phyloP scores from a whole-genome alignment of 2,888 invertebrate species.

The Pachliopta kotzebuea region DNA sequence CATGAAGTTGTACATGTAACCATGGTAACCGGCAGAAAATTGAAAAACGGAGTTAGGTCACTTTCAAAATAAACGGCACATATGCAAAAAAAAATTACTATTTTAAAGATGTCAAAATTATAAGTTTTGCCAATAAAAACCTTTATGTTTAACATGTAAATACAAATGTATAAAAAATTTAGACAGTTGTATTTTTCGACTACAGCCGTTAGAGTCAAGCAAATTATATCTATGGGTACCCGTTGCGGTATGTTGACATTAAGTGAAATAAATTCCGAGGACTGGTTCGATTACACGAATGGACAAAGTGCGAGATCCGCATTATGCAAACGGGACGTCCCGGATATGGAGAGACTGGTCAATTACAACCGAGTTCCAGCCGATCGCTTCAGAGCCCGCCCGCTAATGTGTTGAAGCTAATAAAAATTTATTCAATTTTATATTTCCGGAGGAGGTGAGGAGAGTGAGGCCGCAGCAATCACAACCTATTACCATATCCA shows the following conservation, averaged over 20 bases:
- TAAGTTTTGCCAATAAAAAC: too few species aligned
- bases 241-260: slow-evolving; percentile 1
- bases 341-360: slow-evolving; percentile 21
- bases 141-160: too few species aligned
- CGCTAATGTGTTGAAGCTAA: slow-evolving; percentile 6
- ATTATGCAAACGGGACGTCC: slow-evolving; percentile 8
- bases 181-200: too few species aligned
- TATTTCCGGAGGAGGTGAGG: background rate
- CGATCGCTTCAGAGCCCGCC: slow-evolving; percentile 3
- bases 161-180: too few species aligned
- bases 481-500: too few species aligned
- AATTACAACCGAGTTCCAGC: slow-evolving; percentile 20
- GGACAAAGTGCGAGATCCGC: slow-evolving; percentile 17
- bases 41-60: too few species aligned
- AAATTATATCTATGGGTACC: background rate
- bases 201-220: background rate
- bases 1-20: too few species aligned
- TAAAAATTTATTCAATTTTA: slow-evolving; percentile 7
- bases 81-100: too few species aligned
- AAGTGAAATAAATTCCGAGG: slow-evolving; percentile 7
- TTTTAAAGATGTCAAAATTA: too few species aligned
- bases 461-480: too few species aligned
- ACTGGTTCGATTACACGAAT: slow-evolving; percentile 23
- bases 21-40: too few species aligned
- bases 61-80: too few species aligned